Evolutionary conservation across 2,888 invertebrate genomes (phyloP), one percentile per base, ranked within the genome.

Genomic region (Operophtera brumata): DNA sequence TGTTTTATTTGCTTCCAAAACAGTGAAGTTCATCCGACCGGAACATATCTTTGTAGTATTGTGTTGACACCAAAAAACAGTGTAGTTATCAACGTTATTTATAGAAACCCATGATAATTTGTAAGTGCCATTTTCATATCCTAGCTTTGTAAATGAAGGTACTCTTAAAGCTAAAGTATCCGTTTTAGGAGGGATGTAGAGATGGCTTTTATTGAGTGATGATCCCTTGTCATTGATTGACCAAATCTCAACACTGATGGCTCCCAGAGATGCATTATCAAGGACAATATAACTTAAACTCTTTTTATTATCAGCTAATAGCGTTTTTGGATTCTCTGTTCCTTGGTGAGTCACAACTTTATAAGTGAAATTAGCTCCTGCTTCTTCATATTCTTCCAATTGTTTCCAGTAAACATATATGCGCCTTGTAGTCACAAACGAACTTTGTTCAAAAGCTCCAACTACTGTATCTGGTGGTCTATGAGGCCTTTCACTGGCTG

Each of bases 381-480:
- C 96, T 67, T 94, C 91, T 65, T 93, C 91, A 72, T 92, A 91
- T 40, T 91, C 90, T 13, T 92, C 92, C 46, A 96, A 91, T 61
- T 94, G 92, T 73, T 95, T 93, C 96, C 96, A 97, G 77, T 96
- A 96, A 14, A 96, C 84, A 75, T 93, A 93, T 37, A 96, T 86
- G 48, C 93, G 91, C 60, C 94, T 88, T 56, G 90, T 90, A 35
- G 83, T 79, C 13, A 90, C 84, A 68, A 79, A 91, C 47, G 78
- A 78, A 82, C 85, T 82, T 61, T 93, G 91, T 76, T 94, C 93
- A 76, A 96, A 96, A 70, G 94, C 94, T 36, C 96, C 96, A 11
- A 93, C 86, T 60, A 93, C 93, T 3, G 94, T 93, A 46, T 91
- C 91, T 0, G 96, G 96, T 30, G 96, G 92, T 30, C 91, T 84